These are phyloP conservation scores for Scylla paramamosain DNA, from an alignment of 1,140 invertebrate species.

Conservation along the genomic window DNA sequence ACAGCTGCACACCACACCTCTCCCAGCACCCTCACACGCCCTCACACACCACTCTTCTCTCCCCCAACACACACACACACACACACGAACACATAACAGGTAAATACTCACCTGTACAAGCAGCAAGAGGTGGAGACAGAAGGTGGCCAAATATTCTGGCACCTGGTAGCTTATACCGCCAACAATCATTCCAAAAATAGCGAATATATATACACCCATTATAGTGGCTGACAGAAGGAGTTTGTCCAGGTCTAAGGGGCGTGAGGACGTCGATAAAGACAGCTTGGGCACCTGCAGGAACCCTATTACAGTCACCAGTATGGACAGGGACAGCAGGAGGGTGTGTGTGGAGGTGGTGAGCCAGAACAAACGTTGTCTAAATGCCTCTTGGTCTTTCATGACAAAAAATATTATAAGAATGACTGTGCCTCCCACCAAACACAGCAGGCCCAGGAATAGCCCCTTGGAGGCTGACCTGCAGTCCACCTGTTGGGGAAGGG, in stretches of 20 bases:
- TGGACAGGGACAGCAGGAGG: constrained; percentile 80
- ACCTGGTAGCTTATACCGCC: constrained; percentile 78
- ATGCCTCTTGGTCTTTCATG: constrained; percentile 83
- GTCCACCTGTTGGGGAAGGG: constrained; percentile 79
- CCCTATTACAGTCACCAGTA: constrained; percentile 80
- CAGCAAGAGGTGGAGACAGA: constrained; percentile 81
- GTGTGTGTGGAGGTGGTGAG: constrained; percentile 79
- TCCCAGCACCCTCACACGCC: no score
- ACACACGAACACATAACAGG: not conserved
- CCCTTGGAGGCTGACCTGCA: constrained; percentile 84
- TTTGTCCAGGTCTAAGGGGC: constrained; percentile 81
- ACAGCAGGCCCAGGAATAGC: constrained; percentile 84
- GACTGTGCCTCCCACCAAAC: constrained; percentile 84
- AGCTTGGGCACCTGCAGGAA: constrained; percentile 81
- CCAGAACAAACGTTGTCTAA: constrained; percentile 81
- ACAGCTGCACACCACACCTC: no score
- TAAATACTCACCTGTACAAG: constrained; percentile 81
- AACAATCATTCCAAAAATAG: constrained; percentile 83
- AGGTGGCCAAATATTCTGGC: constrained; percentile 81
- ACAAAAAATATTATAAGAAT: constrained; percentile 85
- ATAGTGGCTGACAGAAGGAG: constrained; percentile 82
- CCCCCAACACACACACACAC: no score
- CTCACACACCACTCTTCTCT: no score
- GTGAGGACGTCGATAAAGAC: constrained; percentile 79
- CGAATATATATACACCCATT: constrained; percentile 83